phyloP scores from a whole-genome alignment of 2,113 vertebrate genomes.

The Myrmecobius fasciatus region DNA sequence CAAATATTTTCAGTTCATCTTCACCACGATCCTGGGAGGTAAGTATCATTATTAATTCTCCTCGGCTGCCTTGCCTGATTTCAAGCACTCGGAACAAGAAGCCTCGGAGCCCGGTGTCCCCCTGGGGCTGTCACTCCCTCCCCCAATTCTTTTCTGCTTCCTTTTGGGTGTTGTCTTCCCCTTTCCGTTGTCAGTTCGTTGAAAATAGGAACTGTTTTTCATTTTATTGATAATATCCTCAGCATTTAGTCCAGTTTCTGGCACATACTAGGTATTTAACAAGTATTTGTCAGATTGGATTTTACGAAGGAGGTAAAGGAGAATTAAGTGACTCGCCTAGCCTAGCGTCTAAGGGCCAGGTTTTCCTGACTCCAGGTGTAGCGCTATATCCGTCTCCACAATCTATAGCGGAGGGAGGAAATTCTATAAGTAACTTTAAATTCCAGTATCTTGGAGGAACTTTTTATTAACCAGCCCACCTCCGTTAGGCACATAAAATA shows the following conservation, averaged over 20 bases:
- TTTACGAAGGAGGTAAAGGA: not conserved
- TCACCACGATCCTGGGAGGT: not conserved
- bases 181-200: too few relatives aligned
- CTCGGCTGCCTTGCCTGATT: not conserved
- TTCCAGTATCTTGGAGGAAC: not conserved
- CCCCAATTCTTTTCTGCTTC: not conserved
- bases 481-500: fast-evolving
- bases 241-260: too few relatives aligned
- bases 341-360: too few relatives aligned
- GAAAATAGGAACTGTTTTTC: too few relatives aligned
- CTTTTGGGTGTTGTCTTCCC: not conserved
- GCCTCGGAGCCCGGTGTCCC: too few relatives aligned
- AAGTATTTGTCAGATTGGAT: not conserved
- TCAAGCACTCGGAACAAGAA: not conserved
- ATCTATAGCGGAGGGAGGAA: not conserved
- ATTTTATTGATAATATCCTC: too few relatives aligned
- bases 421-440: not conserved
- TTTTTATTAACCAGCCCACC: not conserved
- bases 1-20: not conserved
- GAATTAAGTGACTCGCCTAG: too few relatives aligned
- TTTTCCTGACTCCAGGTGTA: not conserved
- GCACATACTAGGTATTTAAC: too few relatives aligned
- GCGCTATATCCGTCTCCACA: not conserved
- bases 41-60: not conserved
- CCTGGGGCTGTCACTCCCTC: not conserved